Percentiles rank a stretch among this genome's conserved stretches.
phyloP scores from a whole-genome alignment of 2,888 invertebrate genomes.

The Drosophila niveifrons region DNA sequence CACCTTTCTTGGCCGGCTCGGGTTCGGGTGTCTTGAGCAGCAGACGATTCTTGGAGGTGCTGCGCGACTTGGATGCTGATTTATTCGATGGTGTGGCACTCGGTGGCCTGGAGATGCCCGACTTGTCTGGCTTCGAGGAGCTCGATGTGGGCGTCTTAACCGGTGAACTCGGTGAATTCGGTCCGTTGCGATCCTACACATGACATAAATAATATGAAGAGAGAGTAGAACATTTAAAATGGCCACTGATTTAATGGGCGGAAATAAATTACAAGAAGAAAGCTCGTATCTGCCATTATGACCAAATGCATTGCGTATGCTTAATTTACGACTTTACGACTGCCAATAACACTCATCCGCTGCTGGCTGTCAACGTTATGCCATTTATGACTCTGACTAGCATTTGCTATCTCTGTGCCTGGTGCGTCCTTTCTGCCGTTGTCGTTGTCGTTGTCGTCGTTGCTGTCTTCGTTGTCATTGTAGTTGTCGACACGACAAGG shows the following conservation, averaged over 20 bases:
- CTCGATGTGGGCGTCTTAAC: slow-evolving; percentile 88
- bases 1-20: slow-evolving; percentile 91
- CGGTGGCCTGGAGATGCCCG: slow-evolving; percentile 84
- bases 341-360: slow-evolving; percentile 49
- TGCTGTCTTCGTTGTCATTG: slow-evolving; percentile 38
- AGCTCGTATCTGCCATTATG: slow-evolving; percentile 76
- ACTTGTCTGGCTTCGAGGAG: slow-evolving; percentile 84
- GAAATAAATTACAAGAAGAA: slow-evolving; percentile 66
- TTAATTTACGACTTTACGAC: slow-evolving; percentile 44
- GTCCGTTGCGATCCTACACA: slow-evolving; percentile 88
- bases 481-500: slow-evolving; percentile 67
- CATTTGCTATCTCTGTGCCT: slow-evolving; percentile 39
- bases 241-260: too few species aligned
- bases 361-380: slow-evolving; percentile 74
- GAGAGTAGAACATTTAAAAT: background rate
- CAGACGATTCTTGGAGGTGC: slow-evolving; percentile 85
- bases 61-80: slow-evolving; percentile 84
- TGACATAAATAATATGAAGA: background rate
- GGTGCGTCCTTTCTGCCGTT: slow-evolving; percentile 36
- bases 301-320: slow-evolving; percentile 78
- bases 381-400: slow-evolving; percentile 71
- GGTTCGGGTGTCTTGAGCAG: slow-evolving; percentile 90
- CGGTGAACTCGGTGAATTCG: slow-evolving; percentile 89
- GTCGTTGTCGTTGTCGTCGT: slow-evolving; percentile 14
- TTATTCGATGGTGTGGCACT: slow-evolving; percentile 86